These are phyloP conservation scores for Bellardia bayeri DNA, from an alignment of 2,888 invertebrate species.

Conservation along the genomic window DNA sequence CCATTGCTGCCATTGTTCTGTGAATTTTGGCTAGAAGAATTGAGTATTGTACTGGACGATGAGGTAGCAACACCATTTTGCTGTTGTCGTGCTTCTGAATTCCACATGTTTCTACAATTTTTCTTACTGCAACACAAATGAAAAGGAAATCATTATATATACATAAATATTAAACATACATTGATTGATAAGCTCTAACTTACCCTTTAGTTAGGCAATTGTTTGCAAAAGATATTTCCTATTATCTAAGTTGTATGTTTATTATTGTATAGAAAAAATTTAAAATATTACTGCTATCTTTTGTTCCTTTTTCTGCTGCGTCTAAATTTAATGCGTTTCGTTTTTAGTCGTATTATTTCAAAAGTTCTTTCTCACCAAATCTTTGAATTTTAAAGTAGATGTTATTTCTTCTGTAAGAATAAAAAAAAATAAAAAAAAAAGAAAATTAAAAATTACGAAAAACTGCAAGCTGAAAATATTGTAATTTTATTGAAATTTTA, in stretches of 20 bases:
- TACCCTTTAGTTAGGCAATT: constrained; percentile 37
- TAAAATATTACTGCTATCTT: constrained; percentile 50
- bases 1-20: constrained; percentile 71
- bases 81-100: constrained; percentile 81
- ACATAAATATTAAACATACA: background rate
- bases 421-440: background rate
- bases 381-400: constrained; percentile 1
- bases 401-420: background rate
- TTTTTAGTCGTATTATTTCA: constrained; percentile 14
- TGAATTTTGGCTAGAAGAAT: constrained; percentile 54
- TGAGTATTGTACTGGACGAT: constrained; percentile 49
- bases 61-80: constrained; percentile 81
- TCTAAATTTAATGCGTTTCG: constrained; percentile 42
- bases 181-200: background rate
- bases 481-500: too few species aligned
- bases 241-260: constrained; percentile 24
- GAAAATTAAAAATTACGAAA: constrained; percentile 18
- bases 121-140: background rate
- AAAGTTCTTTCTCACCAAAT: constrained; percentile 13
- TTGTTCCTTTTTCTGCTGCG: constrained; percentile 35
- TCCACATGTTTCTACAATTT: constrained; percentile 80
- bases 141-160: background rate
- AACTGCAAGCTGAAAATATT: too few species aligned
- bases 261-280: constrained; percentile 20
- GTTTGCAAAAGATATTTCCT: constrained; percentile 4